Evolutionary conservation across 2,113 vertebrate genomes (phyloP), one percentile per base, ranked within the genome.

Genomic region (Alligator mississippiensis): DNA sequence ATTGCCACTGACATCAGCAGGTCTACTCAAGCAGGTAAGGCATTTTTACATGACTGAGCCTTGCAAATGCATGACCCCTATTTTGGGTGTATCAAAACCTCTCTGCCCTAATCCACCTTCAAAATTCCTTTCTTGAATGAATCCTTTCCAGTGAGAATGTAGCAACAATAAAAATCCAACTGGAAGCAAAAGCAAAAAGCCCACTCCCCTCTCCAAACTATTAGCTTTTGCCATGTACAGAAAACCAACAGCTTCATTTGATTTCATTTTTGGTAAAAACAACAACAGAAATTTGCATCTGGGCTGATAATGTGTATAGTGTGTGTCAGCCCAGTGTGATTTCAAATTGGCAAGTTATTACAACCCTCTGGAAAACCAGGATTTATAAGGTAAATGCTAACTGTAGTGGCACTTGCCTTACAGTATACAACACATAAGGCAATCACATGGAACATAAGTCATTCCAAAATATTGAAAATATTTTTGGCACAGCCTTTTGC

Each of bases 231-330:
- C 86, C 66, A n/a, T 83, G 84, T 95, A 94, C 74, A 58, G 81
- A 95, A 97, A 95, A 17, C 58, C 90, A 96, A 92, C 59, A 97
- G 92, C 87, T 93, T 95, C 97, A 89, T 93, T 96, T 94, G 93
- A 94, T 97, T 96, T 97, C 94, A 93, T 95, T 97, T 96, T 95
- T 96, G 95, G 96, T 96, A 94, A 95, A 93, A 95, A 95, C 86
- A 96, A 91, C 92, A 91, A 93, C 76, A 91, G 93, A 93, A 97
- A 94, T 97, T 95, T 95, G 92, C 96, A 97, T 93, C 87, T 95
- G 95, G 93, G 88, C 91, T 59, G 83, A 94, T 93, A 96, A 25
- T 89, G 94, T 87, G 90, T 85, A 30, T 64, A 84, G 88, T 68
- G 76, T 11, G 5, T 76, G 83, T 89, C 93, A 94, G 94, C 95